Evolutionary conservation across 2,797 vertebrate species (phyloP).

Genomic region (Ctenopoma multispine): DNA sequence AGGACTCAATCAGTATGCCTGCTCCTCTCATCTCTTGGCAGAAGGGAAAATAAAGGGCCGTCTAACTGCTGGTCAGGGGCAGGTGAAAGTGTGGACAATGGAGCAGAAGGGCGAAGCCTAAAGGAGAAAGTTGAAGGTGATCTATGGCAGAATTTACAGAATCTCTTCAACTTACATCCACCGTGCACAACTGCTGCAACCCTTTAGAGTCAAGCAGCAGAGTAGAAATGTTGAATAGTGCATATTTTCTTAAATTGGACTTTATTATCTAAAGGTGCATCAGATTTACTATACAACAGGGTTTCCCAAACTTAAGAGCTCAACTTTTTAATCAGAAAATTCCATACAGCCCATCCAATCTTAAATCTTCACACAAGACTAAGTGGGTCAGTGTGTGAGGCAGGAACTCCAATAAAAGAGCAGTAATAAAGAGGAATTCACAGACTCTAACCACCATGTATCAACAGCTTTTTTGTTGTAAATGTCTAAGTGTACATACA

Average conservation of each 20-base stretch:
- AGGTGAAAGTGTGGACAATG: slow-evolving; percentile 37
- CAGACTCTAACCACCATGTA: too few relatives aligned
- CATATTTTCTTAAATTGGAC: neutral
- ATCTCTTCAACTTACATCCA: neutral
- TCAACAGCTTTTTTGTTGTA: too few relatives aligned
- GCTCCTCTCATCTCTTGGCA: slow-evolving; percentile 66
- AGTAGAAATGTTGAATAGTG: neutral
- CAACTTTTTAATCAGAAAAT: too few relatives aligned
- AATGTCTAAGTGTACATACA: too few relatives aligned
- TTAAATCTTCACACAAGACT: too few relatives aligned
- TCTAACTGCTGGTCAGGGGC: slow-evolving; percentile 45
- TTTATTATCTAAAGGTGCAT: neutral
- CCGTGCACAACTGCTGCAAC: neutral
- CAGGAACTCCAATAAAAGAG: too few relatives aligned
- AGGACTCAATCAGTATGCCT: slow-evolving; percentile 69
- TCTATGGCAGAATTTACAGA: slow-evolving; percentile 6
- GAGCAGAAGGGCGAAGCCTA: slow-evolving; percentile 27
- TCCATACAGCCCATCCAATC: too few relatives aligned
- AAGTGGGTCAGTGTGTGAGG: too few relatives aligned
- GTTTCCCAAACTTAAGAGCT: too few relatives aligned
- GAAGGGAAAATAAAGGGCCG: slow-evolving; percentile 52
- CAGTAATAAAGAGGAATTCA: too few relatives aligned
- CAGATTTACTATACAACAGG: neutral
- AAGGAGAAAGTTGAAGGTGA: slow-evolving; percentile 26
- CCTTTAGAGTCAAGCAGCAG: neutral